phyloP scores from a whole-genome alignment of 2,888 invertebrate genomes.

The Coecobrya sp. region DNA sequence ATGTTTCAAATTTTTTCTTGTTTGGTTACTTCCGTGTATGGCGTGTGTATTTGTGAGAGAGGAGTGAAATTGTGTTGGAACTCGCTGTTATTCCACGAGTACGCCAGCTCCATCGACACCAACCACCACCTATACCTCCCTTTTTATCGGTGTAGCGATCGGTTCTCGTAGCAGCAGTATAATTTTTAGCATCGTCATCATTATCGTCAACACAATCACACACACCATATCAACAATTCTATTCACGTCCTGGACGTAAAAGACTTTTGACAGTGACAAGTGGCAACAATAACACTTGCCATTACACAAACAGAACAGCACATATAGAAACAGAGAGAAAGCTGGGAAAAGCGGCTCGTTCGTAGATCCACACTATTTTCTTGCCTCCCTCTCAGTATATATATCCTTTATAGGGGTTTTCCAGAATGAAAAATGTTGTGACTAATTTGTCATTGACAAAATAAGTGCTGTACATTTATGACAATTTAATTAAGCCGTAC shows the following conservation, averaged over 20 bases:
- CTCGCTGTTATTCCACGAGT: not conserved
- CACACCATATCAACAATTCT: slow-evolving; percentile 62
- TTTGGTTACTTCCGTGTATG: slow-evolving; percentile 52
- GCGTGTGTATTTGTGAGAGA: not conserved
- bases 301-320: slow-evolving; percentile 49
- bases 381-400: not conserved
- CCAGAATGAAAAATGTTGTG: not conserved
- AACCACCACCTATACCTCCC: slow-evolving; percentile 18
- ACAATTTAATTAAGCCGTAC: slow-evolving; percentile 58
- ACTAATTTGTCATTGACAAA: slow-evolving; percentile 55
- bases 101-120: not conserved
- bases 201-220: slow-evolving; percentile 61
- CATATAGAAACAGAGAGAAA: not conserved
- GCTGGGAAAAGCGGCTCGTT: not conserved
- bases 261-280: slow-evolving; percentile 69
- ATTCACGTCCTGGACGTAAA: slow-evolving; percentile 67
- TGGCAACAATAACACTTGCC: slow-evolving; percentile 63
- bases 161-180: slow-evolving; percentile 22
- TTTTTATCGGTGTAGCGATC: slow-evolving; percentile 55
- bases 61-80: not conserved
- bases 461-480: slow-evolving; percentile 52
- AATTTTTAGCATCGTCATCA: slow-evolving; percentile 41
- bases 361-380: not conserved
- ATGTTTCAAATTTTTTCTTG: slow-evolving; percentile 29
- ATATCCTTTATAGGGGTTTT: not conserved